Percentiles rank a stretch among this genome's conserved stretches.
Conservation (phyloP, 1,140 invertebrate species). For the Tetraneura akinire region DNA sequence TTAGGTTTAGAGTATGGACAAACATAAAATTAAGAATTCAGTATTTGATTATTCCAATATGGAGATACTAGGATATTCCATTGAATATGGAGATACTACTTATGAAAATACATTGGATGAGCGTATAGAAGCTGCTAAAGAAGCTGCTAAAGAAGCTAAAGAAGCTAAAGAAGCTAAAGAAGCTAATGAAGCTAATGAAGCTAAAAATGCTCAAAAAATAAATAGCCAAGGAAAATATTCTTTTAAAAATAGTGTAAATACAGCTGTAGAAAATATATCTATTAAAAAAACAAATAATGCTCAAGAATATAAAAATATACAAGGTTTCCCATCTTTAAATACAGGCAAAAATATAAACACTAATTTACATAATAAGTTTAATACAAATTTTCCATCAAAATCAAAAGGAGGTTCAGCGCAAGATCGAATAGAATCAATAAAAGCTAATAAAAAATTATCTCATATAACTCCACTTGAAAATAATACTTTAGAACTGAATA, state of each 20-base stretch:
- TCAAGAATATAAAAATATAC: constrained; percentile 6
- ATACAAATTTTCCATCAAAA: background rate
- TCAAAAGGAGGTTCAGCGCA: constrained; percentile 9
- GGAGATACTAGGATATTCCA: background rate
- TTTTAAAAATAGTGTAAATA: background rate
- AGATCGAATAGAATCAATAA: constrained; percentile 35
- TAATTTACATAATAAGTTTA: background rate
- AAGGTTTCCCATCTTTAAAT: background rate
- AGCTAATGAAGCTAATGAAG: too few species aligned
- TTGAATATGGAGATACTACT: constrained; percentile 12
- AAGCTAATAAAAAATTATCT: constrained; percentile 17
- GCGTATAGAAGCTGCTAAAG: constrained; percentile 34
- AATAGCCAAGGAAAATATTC: background rate
- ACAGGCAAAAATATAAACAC: background rate
- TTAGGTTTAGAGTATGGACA: constrained; percentile 35
- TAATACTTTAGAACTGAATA: background rate
- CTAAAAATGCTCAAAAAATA: background rate
- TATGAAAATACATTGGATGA: constrained; percentile 22
- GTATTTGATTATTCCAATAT: background rate
- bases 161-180: constrained; percentile 8
- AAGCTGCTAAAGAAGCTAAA: constrained; percentile 6
- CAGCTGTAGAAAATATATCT: background rate
- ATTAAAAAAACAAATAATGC: background rate
- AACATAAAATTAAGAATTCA: background rate
- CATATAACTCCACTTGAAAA: background rate